A percentile compares a stretch with the other conserved stretches of the same genome.
These are phyloP conservation scores for Aphyosemion australe DNA, from an alignment of 2,113 vertebrate species.

Conservation along the genomic window DNA sequence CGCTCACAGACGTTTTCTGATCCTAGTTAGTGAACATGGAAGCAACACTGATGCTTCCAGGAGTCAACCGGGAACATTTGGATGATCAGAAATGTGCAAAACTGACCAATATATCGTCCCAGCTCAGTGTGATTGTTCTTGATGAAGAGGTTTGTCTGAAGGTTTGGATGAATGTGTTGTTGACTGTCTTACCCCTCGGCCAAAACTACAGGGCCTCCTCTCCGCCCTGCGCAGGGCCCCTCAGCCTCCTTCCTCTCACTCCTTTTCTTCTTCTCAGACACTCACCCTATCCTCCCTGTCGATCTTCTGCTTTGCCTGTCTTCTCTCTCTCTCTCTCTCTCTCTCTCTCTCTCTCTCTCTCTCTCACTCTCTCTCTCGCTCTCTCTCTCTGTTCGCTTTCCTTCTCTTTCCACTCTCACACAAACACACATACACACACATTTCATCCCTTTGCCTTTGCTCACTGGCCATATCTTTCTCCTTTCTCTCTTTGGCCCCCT, in stretches of 20 bases:
- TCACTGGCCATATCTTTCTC: constrained; percentile 67
- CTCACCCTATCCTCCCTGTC: constrained; percentile 61
- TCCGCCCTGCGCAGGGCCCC: constrained; percentile 69
- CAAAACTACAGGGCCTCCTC: constrained; percentile 71
- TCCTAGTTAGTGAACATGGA: constrained; percentile 1
- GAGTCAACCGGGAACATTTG: constrained; percentile 18
- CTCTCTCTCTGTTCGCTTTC: constrained; percentile 43
- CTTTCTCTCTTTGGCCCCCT: constrained; percentile 49
- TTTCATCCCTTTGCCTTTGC: constrained; percentile 61
- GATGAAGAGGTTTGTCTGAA: constrained; percentile 52
- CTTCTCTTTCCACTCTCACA: constrained; percentile 29
- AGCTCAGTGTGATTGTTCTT: constrained; percentile 30
- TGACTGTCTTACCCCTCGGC: constrained; percentile 75
- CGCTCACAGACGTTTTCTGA: neutral
- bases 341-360: constrained; percentile 45
- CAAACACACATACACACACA: constrained; percentile 16
- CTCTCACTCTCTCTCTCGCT: constrained; percentile 47
- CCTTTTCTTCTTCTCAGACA: constrained; percentile 51
- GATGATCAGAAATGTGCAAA: constrained; percentile 10
- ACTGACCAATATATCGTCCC: constrained; percentile 3
- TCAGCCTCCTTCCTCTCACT: constrained; percentile 56
- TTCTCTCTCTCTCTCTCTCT: constrained; percentile 48
- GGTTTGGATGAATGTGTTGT: constrained; percentile 73
- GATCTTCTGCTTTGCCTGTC: constrained; percentile 49
- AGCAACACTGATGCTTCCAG: neutral